Conservation (phyloP, 1,140 invertebrate genomes). For the Eciton burchellii region DNA sequence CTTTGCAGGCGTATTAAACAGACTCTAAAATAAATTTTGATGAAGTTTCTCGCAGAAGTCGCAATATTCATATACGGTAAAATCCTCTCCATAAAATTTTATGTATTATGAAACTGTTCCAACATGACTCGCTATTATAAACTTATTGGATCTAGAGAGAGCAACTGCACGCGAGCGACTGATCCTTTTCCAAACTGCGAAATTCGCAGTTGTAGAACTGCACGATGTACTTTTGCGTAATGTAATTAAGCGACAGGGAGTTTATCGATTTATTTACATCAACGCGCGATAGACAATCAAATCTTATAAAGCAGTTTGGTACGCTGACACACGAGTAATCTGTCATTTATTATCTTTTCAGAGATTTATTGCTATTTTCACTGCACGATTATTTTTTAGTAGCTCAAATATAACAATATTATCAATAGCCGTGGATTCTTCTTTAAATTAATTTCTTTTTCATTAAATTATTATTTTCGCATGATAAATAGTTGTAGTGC, state of each 20-base stretch:
- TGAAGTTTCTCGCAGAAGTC: not conserved
- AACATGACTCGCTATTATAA: not conserved
- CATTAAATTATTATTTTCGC: slow-evolving; percentile 18
- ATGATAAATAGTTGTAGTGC: slow-evolving; percentile 2
- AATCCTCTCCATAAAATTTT: not conserved
- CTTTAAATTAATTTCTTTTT: slow-evolving; percentile 1
- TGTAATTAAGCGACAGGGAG: slow-evolving; percentile 2
- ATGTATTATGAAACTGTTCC: not conserved
- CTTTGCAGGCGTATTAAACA: not conserved
- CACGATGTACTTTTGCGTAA: slow-evolving; percentile 12
- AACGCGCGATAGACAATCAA: slow-evolving; percentile 25
- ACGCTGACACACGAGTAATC: not conserved
- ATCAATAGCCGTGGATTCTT: not conserved
- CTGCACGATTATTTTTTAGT: slow-evolving; percentile 1
- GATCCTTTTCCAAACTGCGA: not conserved
- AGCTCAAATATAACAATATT: not conserved
- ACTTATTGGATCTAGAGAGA: not conserved
- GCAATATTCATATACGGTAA: not conserved
- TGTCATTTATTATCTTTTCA: not conserved
- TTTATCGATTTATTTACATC: slow-evolving; percentile 43
- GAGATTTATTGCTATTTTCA: no score
- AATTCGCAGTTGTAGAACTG: slow-evolving; percentile 20
- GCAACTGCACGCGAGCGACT: not conserved
- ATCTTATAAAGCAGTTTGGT: slow-evolving; percentile 5
- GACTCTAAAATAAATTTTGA: not conserved